Evolutionary conservation across 2,113 vertebrate genomes (phyloP).

Genomic region (Oncorhynchus keta): DNA sequence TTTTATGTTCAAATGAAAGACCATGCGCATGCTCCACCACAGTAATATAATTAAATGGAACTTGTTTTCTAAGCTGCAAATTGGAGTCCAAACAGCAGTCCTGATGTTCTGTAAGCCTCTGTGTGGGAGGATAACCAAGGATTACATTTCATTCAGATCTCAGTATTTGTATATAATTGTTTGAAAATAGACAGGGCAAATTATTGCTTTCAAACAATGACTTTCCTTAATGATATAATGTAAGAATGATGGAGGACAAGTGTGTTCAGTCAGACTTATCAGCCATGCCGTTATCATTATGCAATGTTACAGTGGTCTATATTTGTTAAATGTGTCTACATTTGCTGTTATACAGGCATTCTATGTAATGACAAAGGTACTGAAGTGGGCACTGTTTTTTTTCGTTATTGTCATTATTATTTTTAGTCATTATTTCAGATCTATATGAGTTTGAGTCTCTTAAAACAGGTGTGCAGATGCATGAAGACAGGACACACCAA

Average conservation of each 20-base stretch:
- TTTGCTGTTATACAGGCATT: background rate
- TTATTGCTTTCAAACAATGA: constrained; percentile 5
- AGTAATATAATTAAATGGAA: constrained; percentile 51
- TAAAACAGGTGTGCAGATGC: no score
- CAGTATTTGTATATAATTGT: constrained; percentile 36
- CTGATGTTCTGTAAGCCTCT: constrained; percentile 48
- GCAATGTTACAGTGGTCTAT: background rate
- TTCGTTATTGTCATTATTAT: background rate
- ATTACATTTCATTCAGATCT: constrained; percentile 50
- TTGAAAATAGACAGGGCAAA: constrained; percentile 17
- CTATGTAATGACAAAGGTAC: no score
- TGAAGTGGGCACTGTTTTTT: no score
- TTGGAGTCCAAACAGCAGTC: constrained; percentile 33
- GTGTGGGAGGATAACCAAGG: constrained; percentile 48
- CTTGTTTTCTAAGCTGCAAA: constrained; percentile 48
- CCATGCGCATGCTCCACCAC: background rate
- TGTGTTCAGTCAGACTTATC: no score
- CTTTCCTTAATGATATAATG: constrained; percentile 16
- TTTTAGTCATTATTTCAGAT: background rate
- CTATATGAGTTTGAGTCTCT: no score
- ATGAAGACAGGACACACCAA: no score
- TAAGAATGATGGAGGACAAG: background rate
- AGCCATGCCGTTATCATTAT: background rate
- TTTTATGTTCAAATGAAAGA: constrained; percentile 29
- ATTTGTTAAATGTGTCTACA: constrained; percentile 12